A percentile compares a stretch with the other conserved stretches of the same genome.
phyloP scores from a whole-genome alignment of 2,113 vertebrate species.

The Thamnaconus septentrionalis region DNA sequence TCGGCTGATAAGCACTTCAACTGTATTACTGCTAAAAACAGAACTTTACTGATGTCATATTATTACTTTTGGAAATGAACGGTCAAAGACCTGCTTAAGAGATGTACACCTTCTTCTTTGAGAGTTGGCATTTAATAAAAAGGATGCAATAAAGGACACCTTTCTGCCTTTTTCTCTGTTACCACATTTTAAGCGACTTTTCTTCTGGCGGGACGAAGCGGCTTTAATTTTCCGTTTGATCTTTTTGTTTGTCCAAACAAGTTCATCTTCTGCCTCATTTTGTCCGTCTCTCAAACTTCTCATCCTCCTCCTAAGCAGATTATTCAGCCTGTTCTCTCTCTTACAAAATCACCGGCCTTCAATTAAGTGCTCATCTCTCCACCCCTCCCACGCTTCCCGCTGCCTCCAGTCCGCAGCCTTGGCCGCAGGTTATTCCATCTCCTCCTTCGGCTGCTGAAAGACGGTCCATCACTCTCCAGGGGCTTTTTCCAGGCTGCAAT shows the following conservation, averaged over 20 bases:
- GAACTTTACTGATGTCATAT: slow-evolving; percentile 52
- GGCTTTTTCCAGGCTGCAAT: slow-evolving; percentile 29
- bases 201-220: too few species aligned
- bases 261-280: background rate
- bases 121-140: slow-evolving; percentile 72
- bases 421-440: background rate
- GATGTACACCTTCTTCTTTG: slow-evolving; percentile 74
- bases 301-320: slow-evolving; percentile 44
- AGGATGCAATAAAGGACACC: slow-evolving; percentile 35
- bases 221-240: too few species aligned
- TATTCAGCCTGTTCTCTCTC: slow-evolving; percentile 45
- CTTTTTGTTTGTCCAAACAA: background rate
- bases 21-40: slow-evolving; percentile 66
- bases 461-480: slow-evolving; percentile 5
- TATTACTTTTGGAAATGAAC: slow-evolving; percentile 60
- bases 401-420: background rate
- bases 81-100: slow-evolving; percentile 62
- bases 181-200: too few species aligned
- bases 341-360: slow-evolving; percentile 53
- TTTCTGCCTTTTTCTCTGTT: background rate
- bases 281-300: background rate
- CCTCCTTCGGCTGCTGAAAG: background rate
- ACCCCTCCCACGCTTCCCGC: slow-evolving; percentile 21
- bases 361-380: slow-evolving; percentile 53
- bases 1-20: slow-evolving; percentile 58